Evolutionary conservation across 2,113 vertebrate species (phyloP).

Genomic region (Damaliscus lunatus): DNA sequence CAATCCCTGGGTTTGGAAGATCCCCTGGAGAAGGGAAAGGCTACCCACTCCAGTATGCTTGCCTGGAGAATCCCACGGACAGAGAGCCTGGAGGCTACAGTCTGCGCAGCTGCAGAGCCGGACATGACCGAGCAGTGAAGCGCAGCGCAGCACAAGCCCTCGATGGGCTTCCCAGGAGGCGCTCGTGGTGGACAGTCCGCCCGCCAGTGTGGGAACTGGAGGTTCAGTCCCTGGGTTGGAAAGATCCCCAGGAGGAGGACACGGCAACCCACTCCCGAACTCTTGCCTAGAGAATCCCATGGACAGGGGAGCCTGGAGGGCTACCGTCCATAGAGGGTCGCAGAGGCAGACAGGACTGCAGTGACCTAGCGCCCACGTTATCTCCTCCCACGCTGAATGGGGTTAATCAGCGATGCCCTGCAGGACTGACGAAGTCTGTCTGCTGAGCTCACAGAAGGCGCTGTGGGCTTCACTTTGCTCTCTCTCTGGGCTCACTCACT

Average conservation of each 20-base stretch:
- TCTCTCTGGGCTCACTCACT: background rate
- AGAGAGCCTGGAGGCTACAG: background rate
- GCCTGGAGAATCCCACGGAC: background rate
- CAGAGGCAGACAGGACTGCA: background rate
- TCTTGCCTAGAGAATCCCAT: background rate
- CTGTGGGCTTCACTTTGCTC: background rate
- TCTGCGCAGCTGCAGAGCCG: rapidly evolving
- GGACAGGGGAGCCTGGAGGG: rapidly evolving
- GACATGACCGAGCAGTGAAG: background rate
- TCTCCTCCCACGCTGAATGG: background rate
- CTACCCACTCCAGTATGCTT: background rate
- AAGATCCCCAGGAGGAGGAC: background rate
- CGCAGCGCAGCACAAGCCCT: rapidly evolving
- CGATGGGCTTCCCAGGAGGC: rapidly evolving
- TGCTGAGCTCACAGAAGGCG: background rate
- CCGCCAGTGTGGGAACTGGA: rapidly evolving
- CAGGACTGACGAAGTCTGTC: no score
- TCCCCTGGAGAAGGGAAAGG: background rate
- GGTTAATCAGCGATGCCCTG: background rate
- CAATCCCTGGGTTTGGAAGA: background rate
- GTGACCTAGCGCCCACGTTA: background rate
- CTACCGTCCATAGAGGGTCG: background rate
- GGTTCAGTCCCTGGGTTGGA: rapidly evolving
- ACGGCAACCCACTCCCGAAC: rapidly evolving
- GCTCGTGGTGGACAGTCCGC: rapidly evolving